phyloP scores from a whole-genome alignment of 64 coral and sea anemone species.

The Pocillopora damicornis region DNA sequence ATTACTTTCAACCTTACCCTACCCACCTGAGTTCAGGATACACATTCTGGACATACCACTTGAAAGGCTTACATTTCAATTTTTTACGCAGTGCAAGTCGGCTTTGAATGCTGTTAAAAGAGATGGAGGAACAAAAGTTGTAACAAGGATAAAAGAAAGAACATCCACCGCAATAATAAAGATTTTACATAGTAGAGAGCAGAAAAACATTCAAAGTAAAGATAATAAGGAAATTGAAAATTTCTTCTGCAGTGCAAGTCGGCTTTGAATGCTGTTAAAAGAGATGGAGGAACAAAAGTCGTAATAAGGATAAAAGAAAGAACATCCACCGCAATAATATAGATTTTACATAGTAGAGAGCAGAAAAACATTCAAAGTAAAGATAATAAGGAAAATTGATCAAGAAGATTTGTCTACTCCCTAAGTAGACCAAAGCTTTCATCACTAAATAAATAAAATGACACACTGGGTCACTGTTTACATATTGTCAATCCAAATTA shows the following conservation, averaged over 20 bases:
- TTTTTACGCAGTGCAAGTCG: constrained; percentile 71
- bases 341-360: too few species aligned
- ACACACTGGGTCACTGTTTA: too few species aligned
- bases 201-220: too few species aligned
- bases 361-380: too few species aligned
- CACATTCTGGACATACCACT: constrained; percentile 90
- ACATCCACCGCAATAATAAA: neutral
- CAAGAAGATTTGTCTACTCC: too few species aligned
- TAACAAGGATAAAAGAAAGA: neutral
- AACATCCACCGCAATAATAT: neutral
- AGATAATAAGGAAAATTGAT: too few species aligned
- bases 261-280: constrained; percentile 56
- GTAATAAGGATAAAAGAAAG: neutral
- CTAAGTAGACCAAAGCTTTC: too few species aligned
- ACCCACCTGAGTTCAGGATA: constrained; percentile 86
- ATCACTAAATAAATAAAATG: too few species aligned
- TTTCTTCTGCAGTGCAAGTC: constrained; percentile 69
- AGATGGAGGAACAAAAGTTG: neutral
- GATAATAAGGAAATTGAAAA: too few species aligned
- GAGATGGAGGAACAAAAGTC: neutral
- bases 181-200: too few species aligned
- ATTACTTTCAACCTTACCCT: neutral
- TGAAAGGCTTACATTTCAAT: constrained; percentile 82
- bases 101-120: constrained; percentile 54
- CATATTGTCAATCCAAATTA: too few species aligned